Conservation (phyloP, 1,140 invertebrate genomes). For the Caenorhabditis remanei region DNA sequence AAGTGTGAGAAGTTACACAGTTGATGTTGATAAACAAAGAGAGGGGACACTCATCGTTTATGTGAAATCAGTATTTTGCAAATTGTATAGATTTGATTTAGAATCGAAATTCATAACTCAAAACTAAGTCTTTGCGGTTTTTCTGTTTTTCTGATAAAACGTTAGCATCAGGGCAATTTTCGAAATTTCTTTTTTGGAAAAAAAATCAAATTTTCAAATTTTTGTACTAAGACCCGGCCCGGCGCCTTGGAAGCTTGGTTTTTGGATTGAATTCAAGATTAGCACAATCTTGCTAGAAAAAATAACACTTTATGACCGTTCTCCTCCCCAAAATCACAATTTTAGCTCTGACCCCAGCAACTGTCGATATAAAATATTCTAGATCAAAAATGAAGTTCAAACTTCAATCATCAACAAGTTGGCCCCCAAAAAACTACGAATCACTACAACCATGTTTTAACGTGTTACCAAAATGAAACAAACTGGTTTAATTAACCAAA, state of each 20-base stretch:
- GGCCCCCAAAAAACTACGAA: not conserved
- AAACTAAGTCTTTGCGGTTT: too few species aligned
- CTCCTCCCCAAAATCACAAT: too few species aligned
- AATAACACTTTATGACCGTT: too few species aligned
- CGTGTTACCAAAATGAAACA: not conserved
- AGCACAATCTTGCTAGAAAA: too few species aligned
- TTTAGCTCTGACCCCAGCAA: not conserved
- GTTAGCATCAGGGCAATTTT: too few species aligned
- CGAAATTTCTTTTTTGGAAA: too few species aligned
- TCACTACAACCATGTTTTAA: not conserved
- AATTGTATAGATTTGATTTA: not conserved
- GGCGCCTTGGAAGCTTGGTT: too few species aligned
- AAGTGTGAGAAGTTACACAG: not conserved
- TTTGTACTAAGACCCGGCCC: too few species aligned
- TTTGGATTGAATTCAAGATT: too few species aligned
- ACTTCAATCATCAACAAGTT: constrained; percentile 13
- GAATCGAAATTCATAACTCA: too few species aligned
- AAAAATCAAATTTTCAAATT: too few species aligned
- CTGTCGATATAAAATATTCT: not conserved
- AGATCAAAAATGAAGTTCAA: not conserved
- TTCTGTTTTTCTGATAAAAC: too few species aligned
- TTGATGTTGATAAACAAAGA: constrained; percentile 1
- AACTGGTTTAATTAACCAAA: constrained; percentile 38
- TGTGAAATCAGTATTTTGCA: constrained; percentile 3
- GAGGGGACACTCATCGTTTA: not conserved